Conservation (phyloP, 2,888 invertebrate species). For the Phoenoteleia sp. region DNA sequence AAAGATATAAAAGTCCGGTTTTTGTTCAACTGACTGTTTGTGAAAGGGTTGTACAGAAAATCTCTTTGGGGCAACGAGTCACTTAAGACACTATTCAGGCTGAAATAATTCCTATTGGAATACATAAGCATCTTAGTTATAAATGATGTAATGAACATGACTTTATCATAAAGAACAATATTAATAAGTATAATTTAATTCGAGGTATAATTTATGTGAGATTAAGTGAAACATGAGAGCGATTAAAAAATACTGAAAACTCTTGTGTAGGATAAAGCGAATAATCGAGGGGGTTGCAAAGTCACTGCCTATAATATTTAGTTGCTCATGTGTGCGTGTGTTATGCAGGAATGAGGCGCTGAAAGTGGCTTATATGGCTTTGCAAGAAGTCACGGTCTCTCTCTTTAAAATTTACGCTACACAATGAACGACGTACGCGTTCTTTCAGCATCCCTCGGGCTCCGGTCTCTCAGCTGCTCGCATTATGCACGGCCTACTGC, state of each 20-base stretch:
- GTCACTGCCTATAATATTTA: constrained; percentile 41
- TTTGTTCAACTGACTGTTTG: neutral
- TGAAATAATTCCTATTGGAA: neutral
- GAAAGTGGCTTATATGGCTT: constrained; percentile 73
- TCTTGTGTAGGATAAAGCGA: constrained; percentile 7
- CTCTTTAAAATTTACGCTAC: constrained; percentile 67
- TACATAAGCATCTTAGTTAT: neutral
- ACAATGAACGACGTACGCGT: constrained; percentile 69
- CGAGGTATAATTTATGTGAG: neutral
- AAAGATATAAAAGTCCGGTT: constrained; percentile 1
- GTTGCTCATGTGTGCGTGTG: constrained; percentile 60
- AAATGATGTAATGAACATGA: neutral
- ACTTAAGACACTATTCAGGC: constrained; percentile 4
- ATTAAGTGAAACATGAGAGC: neutral
- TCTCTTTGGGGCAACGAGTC: neutral
- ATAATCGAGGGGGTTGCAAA: constrained; percentile 56
- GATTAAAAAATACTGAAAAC: constrained; percentile 10
- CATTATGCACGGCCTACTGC: constrained; percentile 83
- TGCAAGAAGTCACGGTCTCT: constrained; percentile 74
- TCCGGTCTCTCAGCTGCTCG: constrained; percentile 82
- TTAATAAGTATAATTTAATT: neutral
- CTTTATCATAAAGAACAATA: neutral
- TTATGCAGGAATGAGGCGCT: constrained; percentile 40
- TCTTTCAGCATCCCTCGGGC: constrained; percentile 73
- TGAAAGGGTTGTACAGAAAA: neutral